These are phyloP conservation scores for Pomatorhinus ruficollis DNA, from an alignment of 2,113 vertebrate species.

Conservation along the genomic window DNA sequence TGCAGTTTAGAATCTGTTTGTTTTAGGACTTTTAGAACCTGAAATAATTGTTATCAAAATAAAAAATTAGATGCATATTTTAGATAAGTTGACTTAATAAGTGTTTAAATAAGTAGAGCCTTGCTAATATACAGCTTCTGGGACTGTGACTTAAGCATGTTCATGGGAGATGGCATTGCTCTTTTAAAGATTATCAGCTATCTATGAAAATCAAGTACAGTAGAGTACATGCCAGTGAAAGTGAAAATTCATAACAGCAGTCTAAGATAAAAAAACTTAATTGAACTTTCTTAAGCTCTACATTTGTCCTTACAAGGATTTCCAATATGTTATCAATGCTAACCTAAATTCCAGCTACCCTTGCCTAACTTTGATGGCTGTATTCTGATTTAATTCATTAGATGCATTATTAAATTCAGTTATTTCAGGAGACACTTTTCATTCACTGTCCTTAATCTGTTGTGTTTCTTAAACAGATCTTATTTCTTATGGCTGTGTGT, in stretches of 20 bases:
- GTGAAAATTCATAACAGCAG: background rate
- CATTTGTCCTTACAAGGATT: background rate
- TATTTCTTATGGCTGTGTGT: background rate
- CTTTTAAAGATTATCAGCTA: background rate
- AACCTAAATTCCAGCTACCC: background rate
- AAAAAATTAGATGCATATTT: background rate
- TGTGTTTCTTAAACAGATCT: background rate
- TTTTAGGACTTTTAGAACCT: background rate
- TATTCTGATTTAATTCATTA: background rate
- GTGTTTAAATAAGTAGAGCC: background rate
- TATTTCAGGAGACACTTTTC: background rate
- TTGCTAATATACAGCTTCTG: background rate
- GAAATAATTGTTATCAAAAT: background rate
- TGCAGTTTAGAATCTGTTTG: background rate
- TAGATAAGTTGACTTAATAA: background rate
- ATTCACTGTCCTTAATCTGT: background rate
- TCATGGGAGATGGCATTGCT: background rate
- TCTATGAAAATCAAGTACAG: background rate
- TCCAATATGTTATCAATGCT: background rate
- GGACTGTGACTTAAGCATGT: background rate
- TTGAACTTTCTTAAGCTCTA: background rate
- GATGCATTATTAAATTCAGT: background rate
- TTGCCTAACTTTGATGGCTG: background rate
- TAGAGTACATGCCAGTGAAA: background rate
- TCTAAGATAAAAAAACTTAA: background rate